Base-by-base conservation (phyloP, 2,113 vertebrate species). In the Upupa epops region DNA sequence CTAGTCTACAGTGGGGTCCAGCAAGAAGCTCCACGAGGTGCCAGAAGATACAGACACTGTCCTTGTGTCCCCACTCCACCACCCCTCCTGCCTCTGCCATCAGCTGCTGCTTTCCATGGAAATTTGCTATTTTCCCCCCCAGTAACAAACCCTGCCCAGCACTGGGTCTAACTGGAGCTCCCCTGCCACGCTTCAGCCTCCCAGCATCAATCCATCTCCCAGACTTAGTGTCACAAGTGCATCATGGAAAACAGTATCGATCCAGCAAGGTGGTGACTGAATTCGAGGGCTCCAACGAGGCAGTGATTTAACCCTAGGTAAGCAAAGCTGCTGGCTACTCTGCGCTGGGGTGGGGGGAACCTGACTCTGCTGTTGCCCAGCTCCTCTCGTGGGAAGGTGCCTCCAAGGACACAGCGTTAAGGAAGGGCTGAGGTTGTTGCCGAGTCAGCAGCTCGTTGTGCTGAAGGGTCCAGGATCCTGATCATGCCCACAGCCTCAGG, bases 241-340 rank as follows among this genome's bases (percentile, higher is more conserved):
- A 91, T 96, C 92, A 95, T 86, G 94, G 95, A 96, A 96, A 96
- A 92, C 11, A 72, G 54, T 31, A 96, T 96, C 1, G 96, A 96
- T 81, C 76, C 80, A 36, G 69, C 82, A 94, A 94, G 94, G 96
- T 95, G 92, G 72, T 66, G 94, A 65, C 91, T 94, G 94, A 28
- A 95, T 96, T 72, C 58, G 87, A 83, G 72, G 89, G 89, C 89
- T 93, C 61, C 89, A 92, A 78, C 65, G 91, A 96, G 82, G 79
- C 84, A 52, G n/a, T 14, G 89, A 51, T 93, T 87, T 93, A 92
- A 92, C 94, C 70, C 29, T 78, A 94, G 81, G 85, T 88, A 94
- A 86, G 88, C 5, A 29, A 73, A 86, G 90, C 56, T 93, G 86
- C 56, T 29, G 66, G 58, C 17, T 49, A 64, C 36, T 56, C 74